Percentiles rank a stretch among this genome's conserved stretches.
Conservation (phyloP, 1,140 invertebrate species). For the Sitophilus oryzae region DNA sequence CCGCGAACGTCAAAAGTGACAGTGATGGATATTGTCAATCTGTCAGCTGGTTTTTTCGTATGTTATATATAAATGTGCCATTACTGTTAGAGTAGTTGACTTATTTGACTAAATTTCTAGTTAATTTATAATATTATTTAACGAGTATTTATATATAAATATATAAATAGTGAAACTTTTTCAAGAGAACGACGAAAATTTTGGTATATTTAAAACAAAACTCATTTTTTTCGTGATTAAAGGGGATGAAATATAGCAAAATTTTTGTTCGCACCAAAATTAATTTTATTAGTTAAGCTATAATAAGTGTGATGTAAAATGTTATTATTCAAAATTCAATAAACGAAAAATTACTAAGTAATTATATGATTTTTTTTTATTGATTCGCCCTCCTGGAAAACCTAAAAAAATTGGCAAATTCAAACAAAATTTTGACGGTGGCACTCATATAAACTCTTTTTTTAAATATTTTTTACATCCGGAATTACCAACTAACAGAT, state of each 20-base stretch:
- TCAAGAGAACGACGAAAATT: conserved; percentile 31
- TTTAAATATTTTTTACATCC: conserved; percentile 15
- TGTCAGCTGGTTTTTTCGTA: conserved; percentile 37
- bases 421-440: conserved; percentile 31
- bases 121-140: conserved; percentile 39
- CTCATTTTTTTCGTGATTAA: conserved; percentile 5
- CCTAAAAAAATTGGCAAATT: conserved; percentile 28
- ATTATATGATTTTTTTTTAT: conserved; percentile 30
- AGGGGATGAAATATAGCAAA: conserved; percentile 38
- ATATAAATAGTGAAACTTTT: conserved; percentile 20
- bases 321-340: conserved; percentile 46
- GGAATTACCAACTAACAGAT: conserved; percentile 35
- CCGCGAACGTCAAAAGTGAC: conserved; percentile 29
- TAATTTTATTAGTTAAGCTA: conserved; percentile 37
- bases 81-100: conserved; percentile 40
- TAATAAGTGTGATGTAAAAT: conserved; percentile 46
- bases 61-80: conserved; percentile 38
- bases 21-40: conserved; percentile 43
- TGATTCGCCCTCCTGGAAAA: not conserved
- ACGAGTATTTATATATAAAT: conserved; percentile 28
- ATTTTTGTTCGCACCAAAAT: no score
- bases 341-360: conserved; percentile 41
- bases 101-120: conserved; percentile 38
- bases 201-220: conserved; percentile 33
- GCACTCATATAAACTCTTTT: no score